Conservation (phyloP, 2,888 invertebrate genomes). For the Pachliopta kotzebuea region DNA sequence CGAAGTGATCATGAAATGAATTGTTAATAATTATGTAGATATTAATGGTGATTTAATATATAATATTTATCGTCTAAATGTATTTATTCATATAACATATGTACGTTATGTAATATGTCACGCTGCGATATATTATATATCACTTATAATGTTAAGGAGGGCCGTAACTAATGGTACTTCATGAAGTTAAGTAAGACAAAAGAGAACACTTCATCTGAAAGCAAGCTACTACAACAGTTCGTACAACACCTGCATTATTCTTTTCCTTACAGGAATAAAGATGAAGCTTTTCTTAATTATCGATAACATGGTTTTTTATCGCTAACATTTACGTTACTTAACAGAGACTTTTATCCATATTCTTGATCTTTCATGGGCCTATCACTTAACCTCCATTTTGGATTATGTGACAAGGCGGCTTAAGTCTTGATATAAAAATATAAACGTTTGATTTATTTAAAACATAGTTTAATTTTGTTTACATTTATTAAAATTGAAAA, state of each 20-base stretch:
- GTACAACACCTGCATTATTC: neutral
- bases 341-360: neutral
- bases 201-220: neutral
- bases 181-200: constrained; percentile 17
- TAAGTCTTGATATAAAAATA: no score
- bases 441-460: no score
- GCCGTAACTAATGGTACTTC: constrained; percentile 6
- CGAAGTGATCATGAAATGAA: no score
- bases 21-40: no score
- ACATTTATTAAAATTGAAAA: no score
- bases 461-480: no score
- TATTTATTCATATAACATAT: no score
- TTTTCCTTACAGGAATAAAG: neutral
- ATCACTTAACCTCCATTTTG: no score
- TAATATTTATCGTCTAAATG: no score
- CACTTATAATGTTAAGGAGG: neutral
- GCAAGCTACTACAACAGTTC: neutral
- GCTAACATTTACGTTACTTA: neutral
- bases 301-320: neutral
- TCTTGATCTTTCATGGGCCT: neutral
- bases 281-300: neutral
- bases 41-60: no score
- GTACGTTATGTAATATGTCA: no score
- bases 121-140: neutral
- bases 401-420: no score